Conservation (phyloP, 2,797 vertebrate genomes). For the Sebastes hopkinsi region DNA sequence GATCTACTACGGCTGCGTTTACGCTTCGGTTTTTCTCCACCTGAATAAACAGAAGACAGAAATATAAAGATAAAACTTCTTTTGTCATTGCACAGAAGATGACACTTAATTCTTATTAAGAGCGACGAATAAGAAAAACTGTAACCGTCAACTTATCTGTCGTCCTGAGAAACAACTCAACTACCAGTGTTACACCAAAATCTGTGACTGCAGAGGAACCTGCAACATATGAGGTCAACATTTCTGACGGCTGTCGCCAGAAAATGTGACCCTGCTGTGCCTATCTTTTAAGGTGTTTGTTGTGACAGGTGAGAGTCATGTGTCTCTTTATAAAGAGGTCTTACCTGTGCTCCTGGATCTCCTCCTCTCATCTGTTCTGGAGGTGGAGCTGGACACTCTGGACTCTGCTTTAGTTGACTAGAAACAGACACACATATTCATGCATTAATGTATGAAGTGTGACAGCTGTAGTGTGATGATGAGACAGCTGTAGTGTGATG, state of each 20-base stretch:
- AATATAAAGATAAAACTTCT: not conserved
- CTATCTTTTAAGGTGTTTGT: too few species aligned
- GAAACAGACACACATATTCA: conserved; percentile 25
- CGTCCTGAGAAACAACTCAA: too few species aligned
- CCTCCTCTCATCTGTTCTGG: conserved; percentile 72
- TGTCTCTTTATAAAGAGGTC: not conserved
- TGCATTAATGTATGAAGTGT: not conserved
- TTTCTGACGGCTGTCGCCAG: too few species aligned
- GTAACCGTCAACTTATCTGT: not conserved
- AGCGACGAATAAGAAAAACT: not conserved
- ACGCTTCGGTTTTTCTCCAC: conserved; percentile 84
- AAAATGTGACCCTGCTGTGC: too few species aligned
- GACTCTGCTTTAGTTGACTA: conserved; percentile 75
- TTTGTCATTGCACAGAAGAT: not conserved
- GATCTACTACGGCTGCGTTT: conserved; percentile 90
- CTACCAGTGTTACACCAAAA: too few species aligned
- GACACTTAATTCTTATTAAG: not conserved
- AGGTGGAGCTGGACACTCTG: conserved; percentile 75
- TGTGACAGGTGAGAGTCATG: too few species aligned
- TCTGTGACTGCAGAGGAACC: too few species aligned
- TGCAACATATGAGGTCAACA: too few species aligned
- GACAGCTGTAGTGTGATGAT: too few species aligned
- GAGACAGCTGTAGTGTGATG: too few species aligned
- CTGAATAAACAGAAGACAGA: conserved; percentile 60
- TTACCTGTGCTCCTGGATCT: conserved; percentile 73